These are phyloP conservation scores for Drosophila sucinea DNA, from an alignment of 1,140 invertebrate species.

Conservation along the genomic window DNA sequence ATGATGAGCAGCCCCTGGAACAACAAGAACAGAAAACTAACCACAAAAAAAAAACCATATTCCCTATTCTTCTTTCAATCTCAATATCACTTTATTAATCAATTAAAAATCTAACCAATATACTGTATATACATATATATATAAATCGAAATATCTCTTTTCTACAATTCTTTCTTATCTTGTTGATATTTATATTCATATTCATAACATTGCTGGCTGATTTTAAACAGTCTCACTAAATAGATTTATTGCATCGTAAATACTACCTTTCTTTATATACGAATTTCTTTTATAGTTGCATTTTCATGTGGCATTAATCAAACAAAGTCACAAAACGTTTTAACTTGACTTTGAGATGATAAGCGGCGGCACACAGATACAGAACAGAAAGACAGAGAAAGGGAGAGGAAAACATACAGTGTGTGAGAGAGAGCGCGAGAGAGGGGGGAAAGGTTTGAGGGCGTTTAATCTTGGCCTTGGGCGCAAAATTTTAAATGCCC, in stretches of 20 bases:
- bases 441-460: background rate
- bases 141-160: too few relatives aligned
- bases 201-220: too few relatives aligned
- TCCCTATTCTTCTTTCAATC: background rate
- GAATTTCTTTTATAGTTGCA: conserved; percentile 55
- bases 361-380: conserved; percentile 30
- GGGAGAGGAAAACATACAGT: conserved; percentile 13
- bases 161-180: too few relatives aligned
- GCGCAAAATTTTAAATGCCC: conserved; percentile 25
- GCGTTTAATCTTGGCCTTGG: conserved; percentile 56
- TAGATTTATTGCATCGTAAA: too few relatives aligned
- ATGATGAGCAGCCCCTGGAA: conserved; percentile 43
- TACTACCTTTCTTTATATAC: background rate
- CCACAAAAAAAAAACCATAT: conserved; percentile 35
- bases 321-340: conserved; percentile 56
- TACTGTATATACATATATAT: too few relatives aligned
- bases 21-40: background rate
- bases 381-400: conserved; percentile 45
- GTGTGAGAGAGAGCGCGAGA: conserved; percentile 1
- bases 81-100: too few relatives aligned
- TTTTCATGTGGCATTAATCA: conserved; percentile 66
- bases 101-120: background rate
- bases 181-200: too few relatives aligned
- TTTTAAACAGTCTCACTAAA: too few relatives aligned
- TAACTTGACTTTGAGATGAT: conserved; percentile 19